Base-by-base conservation (phyloP, 2,797 vertebrate genomes). In the Cetoscarus ocellatus region DNA sequence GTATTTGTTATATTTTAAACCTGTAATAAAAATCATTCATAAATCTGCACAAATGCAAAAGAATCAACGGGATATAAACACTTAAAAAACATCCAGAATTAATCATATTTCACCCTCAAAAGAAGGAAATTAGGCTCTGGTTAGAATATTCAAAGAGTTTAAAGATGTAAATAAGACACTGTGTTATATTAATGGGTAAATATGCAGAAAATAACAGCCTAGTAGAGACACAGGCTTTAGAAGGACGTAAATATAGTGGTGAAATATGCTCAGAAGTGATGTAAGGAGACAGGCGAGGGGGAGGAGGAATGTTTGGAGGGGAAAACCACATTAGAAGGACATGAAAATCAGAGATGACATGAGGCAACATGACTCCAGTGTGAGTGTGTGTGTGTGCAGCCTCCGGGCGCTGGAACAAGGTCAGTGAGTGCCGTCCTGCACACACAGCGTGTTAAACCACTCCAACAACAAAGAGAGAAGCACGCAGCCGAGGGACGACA, bases 351-450 rank as follows among this genome's bases (percentile, higher is more conserved):
- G 50, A 64, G 39, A 52, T 65, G 55, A 75, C 67, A 74, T 36
- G 15, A 36, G 49, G 49, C 51, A 75, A 68, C 64, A 59, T 62
- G 65, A 66, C 56, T 73, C 61, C 38, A 42, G 36, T 45, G 51
- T 50, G 52, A 38, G 39, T 57, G 10, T 35, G 34, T 36, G 57
- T 8, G 35, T 49, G 42, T 54, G 6, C 34, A 15, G 57, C 74
- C 61, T 53, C n/a, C n/a, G 51, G 61, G 58, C 61, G 67, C 49
- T 42, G 65, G 19, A 77, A 35, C 66, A 70, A 73, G 65, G 78
- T 65, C 71, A 79, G 42, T 43, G 57, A 70, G 42, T 64, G 17
- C 34, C n/a, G 44, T 34, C 13, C 36, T 39, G 35, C 19, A 53
- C 45, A 52, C 45, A 39, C 65, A 9, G 43, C 44, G 50, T 36